Percentiles rank a stretch among this genome's conserved stretches.
phyloP scores from a whole-genome alignment of 2,888 invertebrate species.

The Seira ritae region DNA sequence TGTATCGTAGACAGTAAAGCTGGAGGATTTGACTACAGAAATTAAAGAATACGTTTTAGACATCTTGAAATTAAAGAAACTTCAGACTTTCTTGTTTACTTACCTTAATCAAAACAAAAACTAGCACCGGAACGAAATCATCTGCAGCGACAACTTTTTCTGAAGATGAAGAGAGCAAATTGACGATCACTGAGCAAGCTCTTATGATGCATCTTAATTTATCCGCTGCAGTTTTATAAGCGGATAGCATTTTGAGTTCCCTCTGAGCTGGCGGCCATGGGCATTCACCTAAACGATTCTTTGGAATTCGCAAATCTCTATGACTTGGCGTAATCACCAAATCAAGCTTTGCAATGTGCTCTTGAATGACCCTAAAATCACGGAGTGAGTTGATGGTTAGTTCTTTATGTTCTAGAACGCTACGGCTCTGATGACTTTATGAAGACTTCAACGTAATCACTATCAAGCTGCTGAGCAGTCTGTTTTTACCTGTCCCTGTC shows the following conservation, averaged over 20 bases:
- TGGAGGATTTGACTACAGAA: slow-evolving; percentile 91
- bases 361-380: slow-evolving; percentile 84
- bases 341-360: slow-evolving; percentile 91
- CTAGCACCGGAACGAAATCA: slow-evolving; percentile 96
- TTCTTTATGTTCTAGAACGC: background rate
- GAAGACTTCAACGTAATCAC: background rate
- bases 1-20: slow-evolving; percentile 96
- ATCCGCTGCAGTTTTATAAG: slow-evolving; percentile 92
- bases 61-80: background rate
- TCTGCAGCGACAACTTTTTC: slow-evolving; percentile 88
- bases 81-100: slow-evolving; percentile 79
- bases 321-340: slow-evolving; percentile 86
- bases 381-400: slow-evolving; percentile 2
- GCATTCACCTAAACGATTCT: slow-evolving; percentile 82
- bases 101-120: slow-evolving; percentile 96
- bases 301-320: slow-evolving; percentile 87
- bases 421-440: background rate
- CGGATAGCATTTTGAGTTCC: slow-evolving; percentile 90
- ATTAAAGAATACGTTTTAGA: slow-evolving; percentile 12
- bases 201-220: slow-evolving; percentile 89
- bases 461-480: background rate
- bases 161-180: slow-evolving; percentile 90
- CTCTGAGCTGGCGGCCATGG: slow-evolving; percentile 97
- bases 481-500: slow-evolving; percentile 87
- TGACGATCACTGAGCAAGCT: slow-evolving; percentile 95